A percentile compares a stretch with the other conserved stretches of the same genome.
These are phyloP conservation scores for Trypoxylon attenuatum DNA, from an alignment of 2,888 invertebrate genomes.

Conservation along the genomic window DNA sequence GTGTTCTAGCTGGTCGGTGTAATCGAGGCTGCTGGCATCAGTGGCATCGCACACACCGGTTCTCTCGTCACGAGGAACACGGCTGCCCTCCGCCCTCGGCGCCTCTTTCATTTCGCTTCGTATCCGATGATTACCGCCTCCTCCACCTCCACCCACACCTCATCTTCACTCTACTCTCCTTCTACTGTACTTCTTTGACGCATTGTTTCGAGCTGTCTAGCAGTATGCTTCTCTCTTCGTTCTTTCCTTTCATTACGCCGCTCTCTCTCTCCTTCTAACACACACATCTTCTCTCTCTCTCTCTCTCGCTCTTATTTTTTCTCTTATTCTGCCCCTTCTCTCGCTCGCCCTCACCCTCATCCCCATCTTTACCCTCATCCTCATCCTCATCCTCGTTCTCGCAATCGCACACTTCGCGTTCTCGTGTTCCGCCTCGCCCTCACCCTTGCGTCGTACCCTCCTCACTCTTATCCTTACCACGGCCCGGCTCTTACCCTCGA, in stretches of 20 bases:
- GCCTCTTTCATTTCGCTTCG: slow-evolving; percentile 12
- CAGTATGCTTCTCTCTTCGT: slow-evolving; percentile 5
- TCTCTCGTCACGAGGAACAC: not conserved
- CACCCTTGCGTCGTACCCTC: not conserved
- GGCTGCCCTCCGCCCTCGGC: not conserved
- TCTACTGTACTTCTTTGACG: slow-evolving; percentile 25
- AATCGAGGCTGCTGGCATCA: too few relatives aligned
- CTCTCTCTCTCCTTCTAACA: not conserved
- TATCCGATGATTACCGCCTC: slow-evolving; percentile 24
- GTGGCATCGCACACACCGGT: not conserved
- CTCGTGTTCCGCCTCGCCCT: not conserved
- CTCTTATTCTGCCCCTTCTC: not conserved
- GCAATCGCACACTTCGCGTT: not conserved
- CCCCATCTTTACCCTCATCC: not conserved
- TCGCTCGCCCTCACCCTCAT: not conserved
- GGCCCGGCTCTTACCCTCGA: not conserved
- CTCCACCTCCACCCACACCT: not conserved
- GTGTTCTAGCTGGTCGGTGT: too few relatives aligned
- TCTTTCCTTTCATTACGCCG: slow-evolving; percentile 2
- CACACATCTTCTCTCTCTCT: not conserved
- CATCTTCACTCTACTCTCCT: not conserved
- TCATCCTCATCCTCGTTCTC: not conserved
- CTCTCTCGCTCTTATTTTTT: not conserved
- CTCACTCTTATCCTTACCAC: not conserved
- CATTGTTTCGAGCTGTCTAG: slow-evolving; percentile 28